These are phyloP conservation scores for rabbit (Oryctolagus cuniculus) DNA, from an alignment of 2,113 vertebrate species.

Conservation along the genomic window DNA sequence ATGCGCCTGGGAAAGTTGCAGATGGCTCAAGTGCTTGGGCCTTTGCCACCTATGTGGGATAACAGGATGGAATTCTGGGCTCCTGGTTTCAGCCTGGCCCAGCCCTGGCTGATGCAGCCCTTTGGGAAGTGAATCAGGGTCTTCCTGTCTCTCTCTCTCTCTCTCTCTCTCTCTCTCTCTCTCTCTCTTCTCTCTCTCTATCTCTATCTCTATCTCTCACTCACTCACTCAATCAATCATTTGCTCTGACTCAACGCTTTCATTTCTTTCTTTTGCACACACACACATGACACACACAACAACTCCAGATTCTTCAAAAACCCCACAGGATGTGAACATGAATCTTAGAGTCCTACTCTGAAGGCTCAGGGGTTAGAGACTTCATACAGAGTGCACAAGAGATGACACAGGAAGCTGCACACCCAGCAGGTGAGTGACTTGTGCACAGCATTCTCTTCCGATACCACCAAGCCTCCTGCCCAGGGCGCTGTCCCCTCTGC, in stretches of 20 bases:
- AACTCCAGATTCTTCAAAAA: not conserved
- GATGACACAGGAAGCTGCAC: not conserved
- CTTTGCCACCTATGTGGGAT: no score
- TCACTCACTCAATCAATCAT: no score
- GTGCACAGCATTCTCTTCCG: not conserved
- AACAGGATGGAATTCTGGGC: no score
- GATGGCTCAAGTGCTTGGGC: no score
- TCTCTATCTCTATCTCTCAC: not conserved
- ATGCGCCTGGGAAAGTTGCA: no score
- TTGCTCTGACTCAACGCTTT: no score
- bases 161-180: not conserved
- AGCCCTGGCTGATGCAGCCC: no score
- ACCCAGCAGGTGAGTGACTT: not conserved
- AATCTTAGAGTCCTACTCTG: not conserved
- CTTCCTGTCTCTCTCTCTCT: not conserved
- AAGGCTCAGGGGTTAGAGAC: not conserved
- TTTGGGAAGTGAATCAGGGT: no score
- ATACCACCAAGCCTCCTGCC: not conserved
- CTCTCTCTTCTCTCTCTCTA: not conserved
- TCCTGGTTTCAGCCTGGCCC: no score
- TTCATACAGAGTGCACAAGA: not conserved
- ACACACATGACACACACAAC: not conserved
- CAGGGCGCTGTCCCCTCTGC: not conserved
- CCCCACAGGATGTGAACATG: not conserved
- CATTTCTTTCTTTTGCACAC: not conserved